Evolutionary conservation across 2,797 vertebrate genomes (phyloP), one percentile per base, ranked within the genome.

Genomic region (Aeoliscus strigatus): DNA sequence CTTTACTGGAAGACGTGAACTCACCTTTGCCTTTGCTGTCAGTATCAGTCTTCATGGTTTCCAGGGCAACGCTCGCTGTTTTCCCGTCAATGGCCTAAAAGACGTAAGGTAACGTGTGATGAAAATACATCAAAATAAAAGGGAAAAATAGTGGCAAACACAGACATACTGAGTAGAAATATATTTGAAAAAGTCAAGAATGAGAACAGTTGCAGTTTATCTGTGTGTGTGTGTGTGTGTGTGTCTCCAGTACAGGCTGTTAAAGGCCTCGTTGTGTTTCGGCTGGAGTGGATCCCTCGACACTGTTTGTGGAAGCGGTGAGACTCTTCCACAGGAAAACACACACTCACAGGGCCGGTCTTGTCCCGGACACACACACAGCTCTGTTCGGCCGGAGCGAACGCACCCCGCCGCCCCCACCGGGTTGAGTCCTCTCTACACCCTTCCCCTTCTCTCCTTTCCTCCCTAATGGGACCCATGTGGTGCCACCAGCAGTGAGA

Each of bases 1-100:
- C n/a, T n/a, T n/a, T n/a, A n/a, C n/a, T n/a, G n/a, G 13, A 14
- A 9, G 8, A 9, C 4, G 4, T 3, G 10, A 30, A 5, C 84
- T 86, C 80, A 98, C 95, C 88, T 88, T 91, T 97, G 58, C 85
- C 77, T 84, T 91, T 94, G 85, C 72, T 79, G 51, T 98, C 94
- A 43, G 90, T 84, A 71, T 98, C 94, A 3, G 88, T 76, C 89
- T 97, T 98, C 69, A 90, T 84, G 15, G 86, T 82, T 68, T 97
- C 95, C 60, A 87, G 75, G 69, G 84, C 65, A 66, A 77, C 64
- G 27, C 83, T 67, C 38, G 82, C 78, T 48, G 91, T 60, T 87
- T 94, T 96, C 77, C 90, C 94, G 51, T 88, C 90, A 70, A 73
- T 82, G 45, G 25, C 49, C 81, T 85, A 70, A 52, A 49, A 45